Percentiles rank a stretch among this genome's conserved stretches.
Evolutionary conservation across 1,140 invertebrate species (phyloP).

Genomic region (Wasmannia auropunctata): DNA sequence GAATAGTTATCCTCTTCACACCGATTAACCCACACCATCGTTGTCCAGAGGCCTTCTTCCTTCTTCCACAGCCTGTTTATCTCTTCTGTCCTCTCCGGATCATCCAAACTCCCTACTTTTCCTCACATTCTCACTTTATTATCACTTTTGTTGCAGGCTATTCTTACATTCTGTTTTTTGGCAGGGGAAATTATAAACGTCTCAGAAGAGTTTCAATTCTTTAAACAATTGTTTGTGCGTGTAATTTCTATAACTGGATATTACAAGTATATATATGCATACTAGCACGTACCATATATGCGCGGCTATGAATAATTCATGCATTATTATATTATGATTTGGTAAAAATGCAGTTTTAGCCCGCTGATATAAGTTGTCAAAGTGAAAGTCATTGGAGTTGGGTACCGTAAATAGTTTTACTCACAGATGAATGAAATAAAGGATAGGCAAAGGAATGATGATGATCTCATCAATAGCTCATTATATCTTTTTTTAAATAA

Average conservation of each 20-base stretch:
- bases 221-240: slow-evolving; percentile 36
- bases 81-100: too few species aligned
- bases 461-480: not conserved
- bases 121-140: too few species aligned
- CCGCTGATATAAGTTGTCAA: too few species aligned
- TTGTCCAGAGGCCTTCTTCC: too few species aligned
- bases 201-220: slow-evolving; percentile 20
- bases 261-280: not conserved
- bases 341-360: slow-evolving; percentile 1
- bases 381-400: too few species aligned
- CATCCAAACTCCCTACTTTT: too few species aligned
- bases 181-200: slow-evolving; percentile 27
- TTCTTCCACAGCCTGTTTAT: too few species aligned
- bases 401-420: too few species aligned
- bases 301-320: slow-evolving; percentile 43
- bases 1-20: too few species aligned
- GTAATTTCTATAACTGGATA: slow-evolving; percentile 49
- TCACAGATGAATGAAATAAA: slow-evolving; percentile 2
- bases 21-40: too few species aligned
- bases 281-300: too few species aligned
- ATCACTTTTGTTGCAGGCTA: slow-evolving; percentile 42
- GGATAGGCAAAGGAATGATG: not conserved
- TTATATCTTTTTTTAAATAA: not conserved
- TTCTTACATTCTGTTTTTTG: slow-evolving; percentile 6
- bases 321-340: slow-evolving; percentile 56